Base-by-base conservation (phyloP, 1,140 invertebrate genomes). In the Drosophila orosa region DNA sequence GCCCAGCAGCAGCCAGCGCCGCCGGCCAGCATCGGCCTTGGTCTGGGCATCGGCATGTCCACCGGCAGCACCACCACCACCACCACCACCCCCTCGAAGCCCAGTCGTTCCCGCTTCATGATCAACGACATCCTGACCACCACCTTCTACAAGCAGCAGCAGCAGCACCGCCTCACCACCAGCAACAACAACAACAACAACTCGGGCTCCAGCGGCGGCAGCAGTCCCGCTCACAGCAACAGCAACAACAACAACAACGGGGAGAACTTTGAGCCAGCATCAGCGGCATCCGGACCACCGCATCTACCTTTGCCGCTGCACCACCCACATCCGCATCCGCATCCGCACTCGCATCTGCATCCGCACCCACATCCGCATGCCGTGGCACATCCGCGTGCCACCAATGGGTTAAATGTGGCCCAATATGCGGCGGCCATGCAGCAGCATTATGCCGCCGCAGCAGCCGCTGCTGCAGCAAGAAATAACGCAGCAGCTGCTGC, bases 51-150 rank as follows among this genome's bases (percentile, higher is more conserved):
- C 39, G 78, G 72, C 45, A 83, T 84, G 75, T 73, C 75, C n/a
- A n/a, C n/a, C 55, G 78, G 65, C 58, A 69, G 58, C 60, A 55
- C 44, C 29, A 63, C 69, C 58, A 61, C 69, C 58, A 61, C 79
- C 44, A 84, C 56, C 40, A 84, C 92, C 47, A 76, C 92, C 58
- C 94, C 93, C 78, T 93, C 93, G 73, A 94, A 93, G 93, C 94
- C 94, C 50, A 94, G 95, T 74, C 93, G 95, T 45, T 96, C 95
- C 17, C 93, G 95, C 44, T 96, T 96, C 92, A 96, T 96, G 95
- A 96, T 96, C 92, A 96, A 95, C 39, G 95, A 96, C 80, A 96
- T 96, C 72, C 92, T 96, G 40, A 95, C 95, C 31, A 94, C 90
- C 10, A 85, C 82, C 5, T 90, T 87, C 37, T 91, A 91, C 55